Conservation (phyloP, 2,113 vertebrate species). For the Miniopterus natalensis region DNA sequence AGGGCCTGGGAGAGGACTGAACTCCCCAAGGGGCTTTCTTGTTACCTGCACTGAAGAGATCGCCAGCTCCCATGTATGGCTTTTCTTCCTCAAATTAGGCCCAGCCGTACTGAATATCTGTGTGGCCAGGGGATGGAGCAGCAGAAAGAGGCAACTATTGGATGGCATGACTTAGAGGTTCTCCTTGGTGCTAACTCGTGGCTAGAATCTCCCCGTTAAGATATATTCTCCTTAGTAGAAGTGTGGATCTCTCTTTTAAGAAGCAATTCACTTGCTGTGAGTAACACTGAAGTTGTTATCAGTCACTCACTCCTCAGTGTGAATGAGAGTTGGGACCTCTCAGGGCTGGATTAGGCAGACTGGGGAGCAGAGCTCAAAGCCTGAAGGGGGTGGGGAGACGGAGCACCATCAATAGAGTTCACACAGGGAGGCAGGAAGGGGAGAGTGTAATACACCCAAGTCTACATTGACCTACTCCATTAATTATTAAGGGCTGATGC, state of each 20-base stretch:
- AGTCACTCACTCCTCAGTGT: not conserved
- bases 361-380: not conserved
- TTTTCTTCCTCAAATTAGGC: not conserved
- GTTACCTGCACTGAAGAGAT: not conserved
- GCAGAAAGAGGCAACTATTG: not conserved
- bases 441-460: too few relatives aligned
- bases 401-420: not conserved
- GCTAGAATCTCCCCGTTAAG: not conserved
- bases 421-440: not conserved
- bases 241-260: not conserved
- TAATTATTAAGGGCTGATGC: not conserved
- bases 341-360: not conserved
- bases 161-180: not conserved
- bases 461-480: not conserved
- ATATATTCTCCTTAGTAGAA: not conserved
- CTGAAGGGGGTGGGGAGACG: not conserved
- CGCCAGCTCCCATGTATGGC: not conserved
- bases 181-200: not conserved
- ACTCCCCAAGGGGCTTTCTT: not conserved
- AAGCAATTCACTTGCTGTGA: not conserved
- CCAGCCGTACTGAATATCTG: not conserved
- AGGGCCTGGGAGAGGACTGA: not conserved
- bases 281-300: not conserved
- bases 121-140: too few relatives aligned
- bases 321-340: not conserved